Evolutionary conservation across 2,797 vertebrate species (phyloP).

Genomic region (Acipenser transmontanus): DNA sequence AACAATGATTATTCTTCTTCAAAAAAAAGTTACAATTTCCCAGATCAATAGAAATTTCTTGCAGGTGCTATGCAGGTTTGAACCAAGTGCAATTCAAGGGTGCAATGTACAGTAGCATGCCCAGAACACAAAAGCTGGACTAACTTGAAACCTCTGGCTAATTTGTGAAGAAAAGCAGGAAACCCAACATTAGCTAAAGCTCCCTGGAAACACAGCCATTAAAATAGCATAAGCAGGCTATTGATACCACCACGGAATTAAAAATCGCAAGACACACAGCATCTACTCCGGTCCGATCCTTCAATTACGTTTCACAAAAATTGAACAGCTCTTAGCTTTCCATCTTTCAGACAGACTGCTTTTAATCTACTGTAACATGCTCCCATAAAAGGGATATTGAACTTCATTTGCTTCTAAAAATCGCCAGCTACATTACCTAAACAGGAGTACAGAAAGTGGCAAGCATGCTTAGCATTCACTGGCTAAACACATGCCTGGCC

Average conservation of each 20-base stretch:
- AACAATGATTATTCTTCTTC: too few species aligned
- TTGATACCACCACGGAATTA: conserved; percentile 40
- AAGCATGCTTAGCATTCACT: too few species aligned
- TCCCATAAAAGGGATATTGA: neutral
- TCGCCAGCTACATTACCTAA: neutral
- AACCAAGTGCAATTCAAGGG: too few species aligned
- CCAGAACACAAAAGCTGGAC: neutral
- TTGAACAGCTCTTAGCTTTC: conserved; percentile 10
- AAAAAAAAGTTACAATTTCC: too few species aligned
- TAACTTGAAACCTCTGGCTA: conserved; percentile 14
- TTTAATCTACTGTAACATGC: neutral
- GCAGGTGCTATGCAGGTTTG: too few species aligned
- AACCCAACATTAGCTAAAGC: conserved; percentile 17
- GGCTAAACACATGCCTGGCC: neutral
- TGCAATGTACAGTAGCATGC: neutral
- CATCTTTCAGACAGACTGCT: neutral
- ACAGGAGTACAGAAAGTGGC: too few species aligned
- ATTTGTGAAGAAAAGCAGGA: neutral
- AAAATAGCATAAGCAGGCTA: conserved; percentile 39
- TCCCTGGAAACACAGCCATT: conserved; percentile 28
- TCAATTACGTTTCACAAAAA: too few species aligned
- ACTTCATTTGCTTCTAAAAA: neutral
- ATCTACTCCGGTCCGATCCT: too few species aligned
- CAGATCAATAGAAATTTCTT: too few species aligned
- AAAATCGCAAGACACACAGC: conserved; percentile 14